Base-by-base conservation (phyloP, 2,888 invertebrate genomes). In the Stictocephala bisonia region DNA sequence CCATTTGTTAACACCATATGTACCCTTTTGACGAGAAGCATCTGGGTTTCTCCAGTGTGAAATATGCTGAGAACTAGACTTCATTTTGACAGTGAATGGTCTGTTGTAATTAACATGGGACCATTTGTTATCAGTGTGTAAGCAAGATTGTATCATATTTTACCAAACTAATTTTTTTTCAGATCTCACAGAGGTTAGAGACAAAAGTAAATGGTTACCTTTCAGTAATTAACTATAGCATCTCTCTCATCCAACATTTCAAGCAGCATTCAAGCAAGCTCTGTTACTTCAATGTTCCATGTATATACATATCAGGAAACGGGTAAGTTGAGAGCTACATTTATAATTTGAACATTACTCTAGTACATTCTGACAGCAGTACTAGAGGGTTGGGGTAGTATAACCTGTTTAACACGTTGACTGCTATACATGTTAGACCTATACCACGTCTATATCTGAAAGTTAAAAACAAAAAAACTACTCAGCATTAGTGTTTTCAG, bases 201-300 rank as follows among this genome's bases (percentile, higher is more conserved):
- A 26, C 26, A 2, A 64, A 64, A 26, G 15, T 64, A 7, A 26
- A 1, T 2, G 44, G 22, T 4, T 24, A 64, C 3, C 9, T 64
- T 3, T 26, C 3, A 9, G 64, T 44, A 15, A 24, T 64, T 1
- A 44, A 64, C 24, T 27, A 15, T 2, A 64, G n/a, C 11, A 44
- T 44, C 6, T n/a, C 41, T 3, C n/a, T 26, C 44, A 64, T 64
- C 7, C 44, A 64, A 22, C 13, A 44, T 22, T 64, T 64, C 26
- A 64, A 64, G 44, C 44, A 40, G 3, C 64, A 64, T 27, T 64
- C 64, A 15, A 64, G 44, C 44, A 64, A 64, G 9, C 44, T 41
- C 15, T 41, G 44, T 20, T 64, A 44, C n/a, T 40, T 64, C 27
- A 64, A 26, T 44, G 44, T 64, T n/a, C 64, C 64, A 44, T 64